phyloP scores from a whole-genome alignment of 2,797 vertebrate species.

The Eupleurogrammus muticus region DNA sequence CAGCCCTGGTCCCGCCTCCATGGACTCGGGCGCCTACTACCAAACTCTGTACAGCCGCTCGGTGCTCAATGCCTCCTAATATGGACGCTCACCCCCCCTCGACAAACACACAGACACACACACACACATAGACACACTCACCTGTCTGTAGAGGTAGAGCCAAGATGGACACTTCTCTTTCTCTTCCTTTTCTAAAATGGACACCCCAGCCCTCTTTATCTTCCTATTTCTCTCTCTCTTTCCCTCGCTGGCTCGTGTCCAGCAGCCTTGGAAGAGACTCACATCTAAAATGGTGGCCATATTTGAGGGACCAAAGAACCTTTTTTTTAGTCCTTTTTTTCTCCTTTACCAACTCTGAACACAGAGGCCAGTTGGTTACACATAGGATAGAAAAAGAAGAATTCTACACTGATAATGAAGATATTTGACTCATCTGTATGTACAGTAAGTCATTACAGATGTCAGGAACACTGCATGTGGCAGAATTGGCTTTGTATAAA shows the following conservation, averaged over 20 bases:
- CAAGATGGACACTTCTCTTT: conserved; percentile 58
- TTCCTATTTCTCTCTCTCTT: conserved; percentile 35
- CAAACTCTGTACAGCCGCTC: conserved; percentile 91
- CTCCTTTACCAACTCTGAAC: conserved; percentile 26
- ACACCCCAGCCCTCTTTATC: conserved; percentile 54
- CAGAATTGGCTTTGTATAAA: conserved; percentile 74
- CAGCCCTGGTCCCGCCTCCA: conserved; percentile 72
- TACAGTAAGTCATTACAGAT: conserved; percentile 17
- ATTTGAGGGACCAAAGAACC: conserved; percentile 45
- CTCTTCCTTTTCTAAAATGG: conserved; percentile 64
- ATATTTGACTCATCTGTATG: conserved; percentile 21
- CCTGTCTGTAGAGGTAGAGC: conserved; percentile 41
- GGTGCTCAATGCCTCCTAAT: conserved; percentile 91
- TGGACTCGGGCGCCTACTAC: conserved; percentile 88
- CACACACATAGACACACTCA: conserved; percentile 23
- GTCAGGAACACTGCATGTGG: conserved; percentile 8
- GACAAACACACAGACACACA: neutral
- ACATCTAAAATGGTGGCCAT: conserved; percentile 56
- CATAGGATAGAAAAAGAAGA: conserved; percentile 14
- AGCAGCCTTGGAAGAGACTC: conserved; percentile 52
- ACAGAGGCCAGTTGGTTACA: conserved; percentile 53
- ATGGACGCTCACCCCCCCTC: conserved; percentile 13
- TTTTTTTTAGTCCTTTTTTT: conserved; percentile 3
- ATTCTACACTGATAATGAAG: conserved; percentile 28
- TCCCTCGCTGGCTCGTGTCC: conserved; percentile 44